Conservation (phyloP, 2,888 invertebrate species). For the Crioceris asparagi region DNA sequence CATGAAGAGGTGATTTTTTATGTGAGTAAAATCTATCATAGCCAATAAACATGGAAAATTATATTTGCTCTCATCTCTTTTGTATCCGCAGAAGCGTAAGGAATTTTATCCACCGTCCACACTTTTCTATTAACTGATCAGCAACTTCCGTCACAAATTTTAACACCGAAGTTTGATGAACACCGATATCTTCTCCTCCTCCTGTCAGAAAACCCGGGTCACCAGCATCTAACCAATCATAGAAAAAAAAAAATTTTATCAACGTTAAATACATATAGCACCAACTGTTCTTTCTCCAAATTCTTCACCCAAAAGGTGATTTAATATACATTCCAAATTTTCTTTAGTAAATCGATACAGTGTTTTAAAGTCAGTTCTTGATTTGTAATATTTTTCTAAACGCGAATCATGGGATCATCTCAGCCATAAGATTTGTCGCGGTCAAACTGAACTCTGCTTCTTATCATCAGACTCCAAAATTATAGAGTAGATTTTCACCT, state of each 20-base stretch:
- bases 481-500: no score
- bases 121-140: slow-evolving; percentile 1
- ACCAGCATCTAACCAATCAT: no score
- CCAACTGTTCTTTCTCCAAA: slow-evolving; percentile 1
- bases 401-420: no score
- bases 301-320: slow-evolving; percentile 4
- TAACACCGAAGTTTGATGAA: background rate
- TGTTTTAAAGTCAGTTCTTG: background rate
- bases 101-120: slow-evolving; percentile 3
- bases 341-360: background rate
- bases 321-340: slow-evolving; percentile 1
- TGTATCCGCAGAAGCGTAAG: background rate
- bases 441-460: no score
- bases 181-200: background rate
- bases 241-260: no score
- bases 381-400: no score
- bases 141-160: slow-evolving; percentile 1
- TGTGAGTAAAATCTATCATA: slow-evolving; percentile 14
- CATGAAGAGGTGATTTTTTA: slow-evolving; percentile 10
- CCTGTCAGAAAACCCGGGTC: no score
- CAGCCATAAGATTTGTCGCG: no score
- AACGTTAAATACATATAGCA: slow-evolving; percentile 1
- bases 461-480: no score
- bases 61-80: slow-evolving; percentile 2
- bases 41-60: slow-evolving; percentile 7